Base-by-base conservation (phyloP, 2,888 invertebrate species). In the Lithodes maja region DNA sequence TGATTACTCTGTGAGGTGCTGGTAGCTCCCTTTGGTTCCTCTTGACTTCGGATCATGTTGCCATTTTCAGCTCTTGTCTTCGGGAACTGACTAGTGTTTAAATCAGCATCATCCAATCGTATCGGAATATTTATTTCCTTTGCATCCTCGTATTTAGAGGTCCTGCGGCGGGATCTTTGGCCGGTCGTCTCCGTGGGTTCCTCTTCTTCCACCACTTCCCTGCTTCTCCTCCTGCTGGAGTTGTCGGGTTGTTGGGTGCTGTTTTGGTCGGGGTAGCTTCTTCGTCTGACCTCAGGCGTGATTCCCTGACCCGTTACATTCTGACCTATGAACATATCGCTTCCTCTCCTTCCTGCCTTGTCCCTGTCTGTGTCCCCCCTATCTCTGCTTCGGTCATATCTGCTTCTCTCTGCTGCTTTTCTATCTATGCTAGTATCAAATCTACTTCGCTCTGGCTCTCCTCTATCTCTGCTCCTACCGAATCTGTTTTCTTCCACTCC, bases 81-180 rank as follows among this genome's bases (percentile, higher is more conserved):
- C 1, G 81, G 74, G n/a, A 52, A 71, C 49, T 68, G 80, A 52
- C 12, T 7, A 2, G 12, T 78, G 2, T 87, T 53, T 2, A 85
- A 69, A 49, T 69, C 61, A n/a, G 52, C 74, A 9, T 75, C 33
- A n/a, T 90, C 87, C 2, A 91, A 15, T 1, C 86, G 54, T 7
- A 91, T 85, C 0, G 91, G 90, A 77, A 91, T 91, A 52, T 87
- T 87, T 69, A 91, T 77, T 69, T 91, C 91, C 61, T 81, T 90
- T 15, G 86, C 90, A 15, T 87, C 90, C 71, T 91, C 91, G 81
- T 91, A 91, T 52, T 91, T 91, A 1, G 83, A 85, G 54, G 82
- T 87, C 52, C 90, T 88, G 33, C 75, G 68, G 2, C 83, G 78
- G 5, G 54, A 52, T 61, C 88, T 86, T 54, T 85, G 55, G 12